Evolutionary conservation across 2,888 invertebrate species (phyloP), one percentile per base, ranked within the genome.

Genomic region (Coecobrya sp.): DNA sequence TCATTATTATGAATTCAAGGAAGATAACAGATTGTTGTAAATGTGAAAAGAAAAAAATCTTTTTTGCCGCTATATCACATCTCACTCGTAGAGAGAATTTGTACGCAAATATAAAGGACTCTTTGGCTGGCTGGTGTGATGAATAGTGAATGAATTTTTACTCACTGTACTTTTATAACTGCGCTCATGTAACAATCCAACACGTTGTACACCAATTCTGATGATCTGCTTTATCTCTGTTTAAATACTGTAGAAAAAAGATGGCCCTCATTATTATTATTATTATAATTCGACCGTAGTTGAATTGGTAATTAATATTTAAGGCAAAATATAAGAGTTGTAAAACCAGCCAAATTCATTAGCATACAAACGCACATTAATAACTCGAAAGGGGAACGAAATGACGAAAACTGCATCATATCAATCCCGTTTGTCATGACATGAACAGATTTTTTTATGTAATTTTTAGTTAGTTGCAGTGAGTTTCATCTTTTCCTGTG

Each of bases 1-100:
- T 91, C 91, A 86, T 91, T 91, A 76, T 68, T 68, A 68, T 76
- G 84, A 79, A 86, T 90, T 89, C 89, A 84, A 84, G 82, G 82
- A 89, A 82, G 82, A 82, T 70, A 82, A 52, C 82, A 82, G 79
- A 88, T n/a, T 88, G 27, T 68, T 45, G 85, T 85, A 85, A 70
- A 68, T 11, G 22, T 22, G 13, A 25, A 27, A 27, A 22, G 22
- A 59, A 59, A 8, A 59, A 59, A 59, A 22, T 59, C 19, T 59
- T 7, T 36, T 36, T 1, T 76, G 76, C 49, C 68, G 49, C 76
- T 19, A 11, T 11, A 49, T 19, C 62, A 62, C 62, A 62, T 62
- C 62, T 4, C 62, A 62, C 10, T 68, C 25, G 30, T 16, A 30
- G 13, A 27, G 13, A 68, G n/a, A n/a, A n/a, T 4, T 36, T 36